Conservation (phyloP, 1,140 invertebrate genomes). For the Hypothenemus hampei region DNA sequence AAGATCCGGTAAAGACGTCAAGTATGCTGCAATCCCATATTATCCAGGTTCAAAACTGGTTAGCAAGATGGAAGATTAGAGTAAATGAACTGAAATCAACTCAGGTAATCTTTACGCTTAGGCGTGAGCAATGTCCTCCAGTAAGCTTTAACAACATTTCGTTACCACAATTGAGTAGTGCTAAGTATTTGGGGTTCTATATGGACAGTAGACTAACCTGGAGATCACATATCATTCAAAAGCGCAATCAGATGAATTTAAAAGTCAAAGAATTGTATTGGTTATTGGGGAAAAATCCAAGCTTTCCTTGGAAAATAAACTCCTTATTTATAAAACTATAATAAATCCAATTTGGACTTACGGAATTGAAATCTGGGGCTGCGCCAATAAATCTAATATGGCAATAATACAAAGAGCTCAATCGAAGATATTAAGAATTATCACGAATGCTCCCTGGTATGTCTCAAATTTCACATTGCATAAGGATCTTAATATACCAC, state of each 20-base stretch:
- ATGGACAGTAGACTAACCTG: constrained; percentile 32
- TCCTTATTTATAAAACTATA: background rate
- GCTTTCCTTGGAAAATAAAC: background rate
- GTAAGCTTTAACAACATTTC: constrained; percentile 18
- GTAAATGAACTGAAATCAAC: constrained; percentile 14
- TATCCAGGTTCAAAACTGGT: constrained; percentile 16
- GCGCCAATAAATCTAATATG: background rate
- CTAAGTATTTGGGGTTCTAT: constrained; percentile 21
- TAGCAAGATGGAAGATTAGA: constrained; percentile 14
- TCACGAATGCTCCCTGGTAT: background rate
- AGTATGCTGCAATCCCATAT: constrained; percentile 9
- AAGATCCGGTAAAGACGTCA: constrained; percentile 4
- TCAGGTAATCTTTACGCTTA: constrained; percentile 15
- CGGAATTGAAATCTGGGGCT: background rate
- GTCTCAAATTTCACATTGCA: background rate
- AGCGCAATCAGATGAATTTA: constrained; percentile 24
- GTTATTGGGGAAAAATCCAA: constrained; percentile 1
- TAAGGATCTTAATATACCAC: background rate
- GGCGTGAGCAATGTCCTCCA: constrained; percentile 1
- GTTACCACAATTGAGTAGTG: constrained; percentile 10
- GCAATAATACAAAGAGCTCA: background rate
- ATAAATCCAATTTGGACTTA: background rate
- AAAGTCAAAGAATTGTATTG: constrained; percentile 11
- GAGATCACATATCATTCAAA: constrained; percentile 32
- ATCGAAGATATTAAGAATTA: background rate